These are phyloP conservation scores for Pangasius djambal DNA, from an alignment of 2,797 vertebrate species.

Conservation along the genomic window DNA sequence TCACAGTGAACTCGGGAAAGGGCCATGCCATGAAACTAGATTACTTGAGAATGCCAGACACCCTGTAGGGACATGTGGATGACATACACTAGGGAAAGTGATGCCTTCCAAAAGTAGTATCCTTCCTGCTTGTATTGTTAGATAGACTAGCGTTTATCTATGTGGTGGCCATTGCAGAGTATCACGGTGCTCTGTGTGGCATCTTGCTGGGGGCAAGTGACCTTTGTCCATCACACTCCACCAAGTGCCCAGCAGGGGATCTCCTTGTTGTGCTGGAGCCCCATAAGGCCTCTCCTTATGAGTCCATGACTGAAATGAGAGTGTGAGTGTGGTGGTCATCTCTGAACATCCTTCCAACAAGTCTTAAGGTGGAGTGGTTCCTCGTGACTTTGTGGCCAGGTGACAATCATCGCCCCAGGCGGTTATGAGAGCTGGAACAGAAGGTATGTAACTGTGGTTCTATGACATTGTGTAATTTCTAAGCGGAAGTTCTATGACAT, in stretches of 20 bases:
- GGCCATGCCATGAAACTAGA: not conserved
- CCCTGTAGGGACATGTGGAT: not conserved
- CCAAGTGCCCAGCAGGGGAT: not conserved
- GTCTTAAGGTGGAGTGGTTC: not conserved
- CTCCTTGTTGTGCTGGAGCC: not conserved
- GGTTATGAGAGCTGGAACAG: not conserved
- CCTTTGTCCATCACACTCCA: not conserved
- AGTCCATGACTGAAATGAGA: not conserved
- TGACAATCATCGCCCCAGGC: not conserved
- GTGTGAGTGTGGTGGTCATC: not conserved
- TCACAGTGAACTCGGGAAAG: not conserved
- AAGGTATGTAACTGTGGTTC: not conserved
- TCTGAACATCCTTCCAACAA: not conserved
- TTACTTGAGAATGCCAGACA: not conserved
- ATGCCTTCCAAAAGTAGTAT: not conserved
- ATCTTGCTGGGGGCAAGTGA: not conserved
- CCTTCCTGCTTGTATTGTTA: not conserved
- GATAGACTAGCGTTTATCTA: not conserved
- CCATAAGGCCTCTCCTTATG: not conserved
- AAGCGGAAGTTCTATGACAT: not conserved
- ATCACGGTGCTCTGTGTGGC: not conserved
- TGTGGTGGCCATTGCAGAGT: not conserved
- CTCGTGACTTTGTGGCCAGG: not conserved
- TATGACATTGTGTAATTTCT: not conserved
- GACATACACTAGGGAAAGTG: not conserved